These are phyloP conservation scores for Laticauda colubrina DNA, from an alignment of 2,113 vertebrate genomes.

Conservation along the genomic window DNA sequence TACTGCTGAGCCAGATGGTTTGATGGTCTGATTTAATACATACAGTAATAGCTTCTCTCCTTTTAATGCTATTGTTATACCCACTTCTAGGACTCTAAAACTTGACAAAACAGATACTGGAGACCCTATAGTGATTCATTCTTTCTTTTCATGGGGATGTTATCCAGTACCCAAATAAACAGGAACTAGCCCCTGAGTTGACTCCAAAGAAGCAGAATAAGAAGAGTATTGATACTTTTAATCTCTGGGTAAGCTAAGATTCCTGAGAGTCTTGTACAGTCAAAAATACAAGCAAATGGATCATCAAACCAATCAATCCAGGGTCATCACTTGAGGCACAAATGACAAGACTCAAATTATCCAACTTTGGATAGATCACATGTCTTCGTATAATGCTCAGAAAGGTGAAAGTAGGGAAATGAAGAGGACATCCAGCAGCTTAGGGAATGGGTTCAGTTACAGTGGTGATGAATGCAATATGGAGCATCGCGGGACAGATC, in stretches of 20 bases:
- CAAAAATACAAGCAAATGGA: neutral
- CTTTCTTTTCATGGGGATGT: neutral
- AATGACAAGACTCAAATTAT: neutral
- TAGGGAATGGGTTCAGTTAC: neutral
- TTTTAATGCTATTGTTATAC: neutral
- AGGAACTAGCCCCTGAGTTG: neutral
- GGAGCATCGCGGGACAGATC: neutral
- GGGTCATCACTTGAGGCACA: neutral
- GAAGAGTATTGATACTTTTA: neutral
- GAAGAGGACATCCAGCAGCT: neutral
- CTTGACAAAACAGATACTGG: neutral
- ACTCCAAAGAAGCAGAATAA: neutral
- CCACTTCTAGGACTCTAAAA: neutral
- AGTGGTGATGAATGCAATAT: neutral
- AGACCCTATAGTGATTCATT: neutral
- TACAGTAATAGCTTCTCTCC: neutral
- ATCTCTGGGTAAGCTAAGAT: neutral
- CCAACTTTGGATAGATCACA: neutral
- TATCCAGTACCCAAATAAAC: neutral
- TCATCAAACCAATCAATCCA: neutral
- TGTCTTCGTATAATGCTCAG: neutral
- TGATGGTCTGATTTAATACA: neutral
- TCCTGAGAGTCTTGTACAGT: neutral
- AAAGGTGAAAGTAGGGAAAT: neutral
- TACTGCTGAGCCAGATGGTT: neutral